phyloP scores from a whole-genome alignment of 2,113 vertebrate species.

The Dipodomys spectabilis region DNA sequence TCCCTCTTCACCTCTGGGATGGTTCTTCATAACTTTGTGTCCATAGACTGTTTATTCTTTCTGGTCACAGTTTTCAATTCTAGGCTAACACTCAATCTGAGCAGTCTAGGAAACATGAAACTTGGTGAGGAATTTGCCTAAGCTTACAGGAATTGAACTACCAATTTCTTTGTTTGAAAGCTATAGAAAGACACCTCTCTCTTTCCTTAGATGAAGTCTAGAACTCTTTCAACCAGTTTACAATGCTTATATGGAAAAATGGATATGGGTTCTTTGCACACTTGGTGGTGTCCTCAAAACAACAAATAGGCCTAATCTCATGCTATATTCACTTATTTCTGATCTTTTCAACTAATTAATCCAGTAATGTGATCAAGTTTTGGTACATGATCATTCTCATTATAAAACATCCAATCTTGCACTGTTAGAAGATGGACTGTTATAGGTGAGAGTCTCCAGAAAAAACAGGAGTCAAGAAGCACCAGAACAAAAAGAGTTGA shows the following conservation, averaged over 20 bases:
- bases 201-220: not conserved
- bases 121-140: not conserved
- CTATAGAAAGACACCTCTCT: not conserved
- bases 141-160: not conserved
- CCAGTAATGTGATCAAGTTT: not conserved
- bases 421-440: not conserved
- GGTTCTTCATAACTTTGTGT: not conserved
- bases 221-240: not conserved
- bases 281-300: not conserved
- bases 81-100: not conserved
- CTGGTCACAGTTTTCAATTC: not conserved
- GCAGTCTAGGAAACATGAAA: not conserved
- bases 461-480: not conserved
- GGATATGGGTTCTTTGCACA: not conserved
- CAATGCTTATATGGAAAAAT: not conserved
- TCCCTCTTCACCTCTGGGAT: not conserved
- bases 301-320: conserved; percentile 3
- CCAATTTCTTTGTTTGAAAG: not conserved
- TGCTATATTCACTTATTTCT: not conserved
- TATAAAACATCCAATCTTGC: not conserved
- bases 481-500: not conserved
- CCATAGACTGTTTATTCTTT: not conserved
- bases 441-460: not conserved
- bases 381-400: not conserved
- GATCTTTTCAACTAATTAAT: not conserved